Base-by-base conservation (phyloP, 2,797 vertebrate species). In the Echiichthys vipera region DNA sequence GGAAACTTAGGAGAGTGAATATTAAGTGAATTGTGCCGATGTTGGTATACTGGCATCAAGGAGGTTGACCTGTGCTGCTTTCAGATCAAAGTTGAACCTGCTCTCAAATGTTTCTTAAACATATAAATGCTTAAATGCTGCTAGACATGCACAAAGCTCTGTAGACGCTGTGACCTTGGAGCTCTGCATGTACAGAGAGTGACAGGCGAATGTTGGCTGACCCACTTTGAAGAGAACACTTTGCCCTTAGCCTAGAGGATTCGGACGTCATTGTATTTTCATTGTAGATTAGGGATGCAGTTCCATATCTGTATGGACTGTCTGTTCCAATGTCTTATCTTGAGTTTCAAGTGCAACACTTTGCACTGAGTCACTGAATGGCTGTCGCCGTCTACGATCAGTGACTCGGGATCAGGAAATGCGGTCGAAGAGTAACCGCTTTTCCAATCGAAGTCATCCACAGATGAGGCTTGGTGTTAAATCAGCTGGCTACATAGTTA, bases 141-240 rank as follows among this genome's bases (percentile, higher is more conserved):
- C 30, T 55, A 46, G 39, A 58, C 65, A 50, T 56, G 57, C 62
- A 69, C 46, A 42, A 2, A 5, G 14, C 77, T 20, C 61, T 74
- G 62, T 74, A 71, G 77, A 80, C 76, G 74, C 51, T 76, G 66
- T 90, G 91, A 93, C 89, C 90, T 94, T 91, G 91, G 80, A 73
- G 77, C 59, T 24, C 62, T 78, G 70, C 78, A 66, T 84, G 67
- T 50, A 24, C 74, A 77, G 62, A 74, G 89, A 85, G 79, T 74
- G 82, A 87, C 79, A 80, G 80, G 68, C 66, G 18, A 81, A 86
- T 85, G 84, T 75, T 82, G 78, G 78, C 70, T 92, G 91, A 93
- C 91, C 89, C 84, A 89, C 75, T 93, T 93, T 71, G 72, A 63
- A 80, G 80, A 78, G 79, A 89, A 89, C 81, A 43, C 79, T 80